Percentiles rank a stretch among this genome's conserved stretches.
These are phyloP conservation scores for Nicator chloris DNA, from an alignment of 2,113 vertebrate species.

Conservation along the genomic window DNA sequence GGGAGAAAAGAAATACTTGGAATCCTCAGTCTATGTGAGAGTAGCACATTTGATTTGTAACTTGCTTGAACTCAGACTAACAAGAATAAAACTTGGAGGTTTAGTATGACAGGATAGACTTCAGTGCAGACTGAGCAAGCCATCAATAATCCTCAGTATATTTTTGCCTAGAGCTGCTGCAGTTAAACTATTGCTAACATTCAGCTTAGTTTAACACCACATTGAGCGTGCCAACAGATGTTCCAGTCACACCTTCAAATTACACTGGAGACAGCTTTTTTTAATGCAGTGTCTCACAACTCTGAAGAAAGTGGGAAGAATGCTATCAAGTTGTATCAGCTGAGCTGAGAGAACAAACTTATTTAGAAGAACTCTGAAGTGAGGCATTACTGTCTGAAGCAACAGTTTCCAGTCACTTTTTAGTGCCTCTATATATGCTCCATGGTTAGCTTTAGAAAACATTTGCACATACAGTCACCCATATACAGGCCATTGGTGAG, in stretches of 20 bases:
- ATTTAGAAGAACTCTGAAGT: neutral
- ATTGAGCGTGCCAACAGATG: neutral
- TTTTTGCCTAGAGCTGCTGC: neutral
- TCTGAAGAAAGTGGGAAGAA: neutral
- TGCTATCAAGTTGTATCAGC: neutral
- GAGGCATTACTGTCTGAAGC: neutral
- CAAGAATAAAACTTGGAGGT: neutral
- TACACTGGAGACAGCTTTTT: neutral
- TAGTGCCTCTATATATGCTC: neutral
- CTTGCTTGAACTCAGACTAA: neutral
- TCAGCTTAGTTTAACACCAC: neutral
- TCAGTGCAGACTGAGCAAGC: neutral
- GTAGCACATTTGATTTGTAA: neutral
- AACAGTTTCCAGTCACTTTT: neutral
- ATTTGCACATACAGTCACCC: accelerated
- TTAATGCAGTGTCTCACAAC: neutral
- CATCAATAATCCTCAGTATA: neutral
- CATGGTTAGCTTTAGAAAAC: neutral
- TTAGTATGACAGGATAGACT: neutral
- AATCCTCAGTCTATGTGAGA: neutral
- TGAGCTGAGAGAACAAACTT: neutral
- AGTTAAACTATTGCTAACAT: neutral
- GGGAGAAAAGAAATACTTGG: neutral
- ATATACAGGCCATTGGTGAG: neutral
- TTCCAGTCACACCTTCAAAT: constrained; percentile 13